Conservation (phyloP, 1,140 invertebrate genomes). For the Chlorops oryzae region DNA sequence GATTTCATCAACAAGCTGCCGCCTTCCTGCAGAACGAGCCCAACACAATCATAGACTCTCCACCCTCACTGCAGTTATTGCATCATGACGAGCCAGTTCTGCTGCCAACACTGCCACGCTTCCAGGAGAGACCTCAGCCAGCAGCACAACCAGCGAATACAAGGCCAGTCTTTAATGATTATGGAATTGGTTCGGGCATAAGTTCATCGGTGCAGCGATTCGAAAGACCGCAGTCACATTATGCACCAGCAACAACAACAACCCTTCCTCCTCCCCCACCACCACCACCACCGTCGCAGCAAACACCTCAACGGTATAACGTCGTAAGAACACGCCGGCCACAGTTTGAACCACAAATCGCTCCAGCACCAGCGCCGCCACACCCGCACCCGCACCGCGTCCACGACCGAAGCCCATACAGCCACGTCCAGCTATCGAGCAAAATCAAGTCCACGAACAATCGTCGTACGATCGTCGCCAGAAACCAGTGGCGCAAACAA, state of each 20-base stretch:
- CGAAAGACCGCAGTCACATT: conserved; percentile 18
- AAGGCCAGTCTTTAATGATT: conserved; percentile 37
- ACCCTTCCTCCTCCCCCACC: conserved; percentile 17
- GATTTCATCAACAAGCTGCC: conserved; percentile 46
- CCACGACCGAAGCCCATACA: conserved; percentile 37
- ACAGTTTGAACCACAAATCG: not conserved
- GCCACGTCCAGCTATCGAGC: conserved; percentile 34
- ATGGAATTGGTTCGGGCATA: conserved; percentile 33
- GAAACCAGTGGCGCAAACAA: conserved; percentile 62
- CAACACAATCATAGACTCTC: conserved; percentile 42
- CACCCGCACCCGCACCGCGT: conserved; percentile 21
- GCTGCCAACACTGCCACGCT: conserved; percentile 44
- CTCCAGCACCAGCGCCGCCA: conserved; percentile 6
- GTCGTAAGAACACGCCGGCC: not conserved
- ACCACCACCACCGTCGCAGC: conserved; percentile 32
- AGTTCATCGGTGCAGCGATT: conserved; percentile 31
- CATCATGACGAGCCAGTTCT: conserved; percentile 48
- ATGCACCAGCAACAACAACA: not conserved
- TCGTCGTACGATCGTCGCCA: conserved; percentile 29
- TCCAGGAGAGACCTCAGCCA: conserved; percentile 31
- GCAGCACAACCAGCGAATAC: conserved; percentile 12
- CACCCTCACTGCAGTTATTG: conserved; percentile 39
- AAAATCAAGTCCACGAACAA: conserved; percentile 31
- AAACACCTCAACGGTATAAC: conserved; percentile 25
- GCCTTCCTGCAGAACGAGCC: conserved; percentile 43